phyloP scores from a whole-genome alignment of 1,140 invertebrate species.

The Stegodyphus mimosarum region DNA sequence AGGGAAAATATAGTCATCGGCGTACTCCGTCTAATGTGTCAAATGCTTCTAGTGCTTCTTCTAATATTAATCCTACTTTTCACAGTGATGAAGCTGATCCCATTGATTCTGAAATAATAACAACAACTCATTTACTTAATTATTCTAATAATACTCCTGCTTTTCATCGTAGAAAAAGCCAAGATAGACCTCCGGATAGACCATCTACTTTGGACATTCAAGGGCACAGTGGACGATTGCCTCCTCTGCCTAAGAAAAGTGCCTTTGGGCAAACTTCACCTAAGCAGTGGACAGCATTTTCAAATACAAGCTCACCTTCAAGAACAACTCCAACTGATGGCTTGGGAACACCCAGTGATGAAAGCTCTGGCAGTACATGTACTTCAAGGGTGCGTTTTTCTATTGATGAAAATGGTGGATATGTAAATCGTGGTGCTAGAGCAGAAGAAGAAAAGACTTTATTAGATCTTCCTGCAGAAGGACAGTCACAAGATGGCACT shows the following conservation, averaged over 20 bases:
- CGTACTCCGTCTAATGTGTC: conserved; percentile 80
- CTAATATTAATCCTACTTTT: conserved; percentile 74
- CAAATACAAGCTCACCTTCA: conserved; percentile 59
- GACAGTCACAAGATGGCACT: conserved; percentile 72
- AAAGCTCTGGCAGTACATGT: conserved; percentile 71
- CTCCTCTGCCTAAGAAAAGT: conserved; percentile 50
- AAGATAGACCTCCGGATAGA: conserved; percentile 70
- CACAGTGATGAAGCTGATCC: conserved; percentile 76
- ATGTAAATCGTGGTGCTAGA: conserved; percentile 40
- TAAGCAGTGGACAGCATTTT: conserved; percentile 34
- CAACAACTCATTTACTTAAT: conserved; percentile 38
- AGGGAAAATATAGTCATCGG: conserved; percentile 70
- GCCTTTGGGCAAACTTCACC: conserved; percentile 53
- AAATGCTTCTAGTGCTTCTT: conserved; percentile 72
- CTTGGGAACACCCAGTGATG: conserved; percentile 80
- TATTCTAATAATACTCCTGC: conserved; percentile 28
- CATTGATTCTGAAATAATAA: conserved; percentile 21
- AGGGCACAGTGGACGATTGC: conserved; percentile 64
- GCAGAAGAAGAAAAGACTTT: conserved; percentile 68
- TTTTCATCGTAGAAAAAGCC: conserved; percentile 47
- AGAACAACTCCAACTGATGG: conserved; percentile 62
- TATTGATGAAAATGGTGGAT: conserved; percentile 76
- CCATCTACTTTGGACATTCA: conserved; percentile 78
- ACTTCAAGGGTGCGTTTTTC: conserved; percentile 82
- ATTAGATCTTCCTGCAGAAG: conserved; percentile 73